Evolutionary conservation across 2,797 vertebrate species (phyloP).

Genomic region (Clarias fuscus): DNA sequence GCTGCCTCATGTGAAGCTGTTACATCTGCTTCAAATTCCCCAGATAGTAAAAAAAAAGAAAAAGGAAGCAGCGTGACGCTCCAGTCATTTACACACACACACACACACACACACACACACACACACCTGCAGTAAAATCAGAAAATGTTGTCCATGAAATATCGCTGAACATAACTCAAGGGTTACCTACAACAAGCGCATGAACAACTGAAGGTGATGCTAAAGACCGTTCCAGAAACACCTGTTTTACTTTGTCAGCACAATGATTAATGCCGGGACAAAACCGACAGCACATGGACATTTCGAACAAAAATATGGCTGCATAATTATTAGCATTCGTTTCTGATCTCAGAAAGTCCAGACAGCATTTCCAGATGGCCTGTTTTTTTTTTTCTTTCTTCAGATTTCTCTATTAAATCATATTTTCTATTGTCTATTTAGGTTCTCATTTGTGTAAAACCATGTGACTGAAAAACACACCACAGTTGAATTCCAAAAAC

Average conservation of each 20-base stretch:
- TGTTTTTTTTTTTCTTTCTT: background rate
- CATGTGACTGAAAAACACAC: too few relatives aligned
- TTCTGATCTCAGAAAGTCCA: background rate
- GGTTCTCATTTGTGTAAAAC: background rate
- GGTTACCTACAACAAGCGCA: background rate
- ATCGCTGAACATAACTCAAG: background rate
- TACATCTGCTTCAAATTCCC: background rate
- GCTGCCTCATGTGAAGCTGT: background rate
- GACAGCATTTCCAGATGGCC: too few relatives aligned
- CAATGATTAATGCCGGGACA: background rate
- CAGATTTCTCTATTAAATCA: too few relatives aligned
- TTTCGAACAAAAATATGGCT: background rate
- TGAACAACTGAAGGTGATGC: background rate
- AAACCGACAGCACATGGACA: background rate
- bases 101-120: too few relatives aligned
- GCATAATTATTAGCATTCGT: constrained; percentile 2
- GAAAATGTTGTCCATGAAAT: background rate
- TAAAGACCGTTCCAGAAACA: background rate
- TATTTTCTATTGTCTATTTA: background rate
- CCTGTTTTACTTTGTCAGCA: background rate
- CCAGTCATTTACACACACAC: background rate
- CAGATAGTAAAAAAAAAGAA: background rate
- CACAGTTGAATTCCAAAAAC: background rate
- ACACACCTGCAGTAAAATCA: background rate
- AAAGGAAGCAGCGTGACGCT: background rate